A percentile compares a stretch with the other conserved stretches of the same genome.
phyloP scores from a whole-genome alignment of 2,797 vertebrate genomes.

The Phoebastria nigripes region DNA sequence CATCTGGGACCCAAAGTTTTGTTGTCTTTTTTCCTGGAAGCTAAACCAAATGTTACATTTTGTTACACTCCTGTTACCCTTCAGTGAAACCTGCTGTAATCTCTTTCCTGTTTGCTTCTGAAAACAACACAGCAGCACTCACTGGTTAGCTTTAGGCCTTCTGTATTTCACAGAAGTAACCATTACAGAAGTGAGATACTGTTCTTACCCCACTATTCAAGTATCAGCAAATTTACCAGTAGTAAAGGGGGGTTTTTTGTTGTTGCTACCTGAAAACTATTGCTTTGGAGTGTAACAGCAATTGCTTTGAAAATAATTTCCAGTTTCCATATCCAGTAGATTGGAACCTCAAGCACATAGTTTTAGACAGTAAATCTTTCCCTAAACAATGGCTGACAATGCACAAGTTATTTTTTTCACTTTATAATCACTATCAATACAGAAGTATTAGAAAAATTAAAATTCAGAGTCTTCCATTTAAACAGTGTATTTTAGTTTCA shows the following conservation, averaged over 20 bases:
- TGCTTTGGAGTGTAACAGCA: not conserved
- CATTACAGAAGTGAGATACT: not conserved
- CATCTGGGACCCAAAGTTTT: constrained; percentile 95
- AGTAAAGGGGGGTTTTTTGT: not conserved
- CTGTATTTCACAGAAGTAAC: not conserved
- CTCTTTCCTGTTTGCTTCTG: not conserved
- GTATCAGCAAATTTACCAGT: not conserved
- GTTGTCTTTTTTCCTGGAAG: constrained; percentile 96
- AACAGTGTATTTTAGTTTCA: not conserved
- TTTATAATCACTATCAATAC: not conserved
- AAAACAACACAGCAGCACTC: not conserved
- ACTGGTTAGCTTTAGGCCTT: not conserved
- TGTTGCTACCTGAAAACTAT: not conserved
- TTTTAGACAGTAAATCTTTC: not conserved
- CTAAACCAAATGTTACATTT: constrained; percentile 71
- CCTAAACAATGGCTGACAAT: not conserved
- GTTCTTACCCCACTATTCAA: not conserved
- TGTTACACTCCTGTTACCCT: not conserved
- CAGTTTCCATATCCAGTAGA: not conserved
- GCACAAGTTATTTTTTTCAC: not conserved
- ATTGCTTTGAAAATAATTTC: not conserved
- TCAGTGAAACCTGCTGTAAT: not conserved
- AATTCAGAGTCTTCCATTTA: not conserved
- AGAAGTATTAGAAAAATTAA: not conserved
- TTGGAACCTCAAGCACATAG: not conserved